These are phyloP conservation scores for Cryptotis parvus DNA, from an alignment of 2,113 vertebrate genomes.

Conservation along the genomic window DNA sequence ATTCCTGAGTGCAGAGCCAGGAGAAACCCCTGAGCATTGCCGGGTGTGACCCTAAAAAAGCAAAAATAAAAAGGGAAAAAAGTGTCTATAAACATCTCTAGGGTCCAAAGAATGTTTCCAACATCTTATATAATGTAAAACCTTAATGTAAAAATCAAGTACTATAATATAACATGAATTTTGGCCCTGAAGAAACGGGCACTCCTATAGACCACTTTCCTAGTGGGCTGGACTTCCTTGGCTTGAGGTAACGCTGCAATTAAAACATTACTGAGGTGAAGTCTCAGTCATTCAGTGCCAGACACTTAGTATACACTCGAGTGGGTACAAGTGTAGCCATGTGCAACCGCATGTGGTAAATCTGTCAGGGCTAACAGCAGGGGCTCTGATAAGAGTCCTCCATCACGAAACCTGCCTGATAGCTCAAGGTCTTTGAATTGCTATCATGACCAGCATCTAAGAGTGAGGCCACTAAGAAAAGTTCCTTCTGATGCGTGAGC, in stretches of 20 bases:
- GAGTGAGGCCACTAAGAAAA: conserved; percentile 75
- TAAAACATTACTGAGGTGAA: conserved; percentile 83
- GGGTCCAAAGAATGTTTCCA: neutral
- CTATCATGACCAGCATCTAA: conserved; percentile 80
- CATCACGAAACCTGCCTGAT: conserved; percentile 83
- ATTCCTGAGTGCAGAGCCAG: too few relatives aligned
- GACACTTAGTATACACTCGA: conserved; percentile 74
- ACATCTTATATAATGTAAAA: neutral
- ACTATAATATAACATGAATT: neutral
- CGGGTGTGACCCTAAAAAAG: too few relatives aligned
- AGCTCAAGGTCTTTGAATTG: conserved; percentile 84
- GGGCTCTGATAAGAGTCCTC: conserved; percentile 83
- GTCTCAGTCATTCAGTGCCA: conserved; percentile 75
- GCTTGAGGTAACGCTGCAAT: conserved; percentile 79
- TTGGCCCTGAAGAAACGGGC: neutral
- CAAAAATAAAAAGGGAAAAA: neutral
- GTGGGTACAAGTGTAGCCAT: conserved; percentile 81
- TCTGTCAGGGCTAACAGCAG: conserved; percentile 88
- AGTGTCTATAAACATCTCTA: neutral
- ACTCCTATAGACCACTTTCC: neutral
- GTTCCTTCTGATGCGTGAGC: conserved; percentile 78
- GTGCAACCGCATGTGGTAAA: conserved; percentile 83
- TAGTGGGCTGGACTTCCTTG: conserved; percentile 66
- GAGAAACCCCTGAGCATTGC: too few relatives aligned
- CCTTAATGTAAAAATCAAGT: neutral